phyloP scores from a whole-genome alignment of 2,888 invertebrate genomes.

The Leptinotarsa juncta region DNA sequence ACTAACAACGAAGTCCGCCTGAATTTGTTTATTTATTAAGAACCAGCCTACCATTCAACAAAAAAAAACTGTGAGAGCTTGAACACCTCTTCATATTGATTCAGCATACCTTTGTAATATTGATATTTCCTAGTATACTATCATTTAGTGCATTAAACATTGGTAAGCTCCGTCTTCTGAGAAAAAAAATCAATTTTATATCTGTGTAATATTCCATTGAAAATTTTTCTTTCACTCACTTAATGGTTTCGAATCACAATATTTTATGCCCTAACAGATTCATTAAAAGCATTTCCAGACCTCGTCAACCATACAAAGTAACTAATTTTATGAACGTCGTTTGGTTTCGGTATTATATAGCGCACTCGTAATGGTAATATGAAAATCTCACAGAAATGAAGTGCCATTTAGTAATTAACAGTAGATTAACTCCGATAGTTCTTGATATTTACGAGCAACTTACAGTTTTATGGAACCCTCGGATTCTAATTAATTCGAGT shows the following conservation, averaged over 20 bases:
- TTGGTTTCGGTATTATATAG: constrained; percentile 20
- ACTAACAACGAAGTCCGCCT: too few relatives aligned
- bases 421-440: constrained; percentile 28
- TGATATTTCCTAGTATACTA: too few relatives aligned
- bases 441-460: constrained; percentile 4
- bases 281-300: constrained; percentile 31
- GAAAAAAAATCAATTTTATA: too few relatives aligned
- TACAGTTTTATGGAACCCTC: neutral
- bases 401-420: constrained; percentile 27
- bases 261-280: neutral
- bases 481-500: neutral
- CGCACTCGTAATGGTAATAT: constrained; percentile 25
- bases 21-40: too few relatives aligned
- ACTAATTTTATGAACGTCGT: constrained; percentile 27
- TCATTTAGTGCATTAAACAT: too few relatives aligned
- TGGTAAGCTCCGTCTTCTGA: too few relatives aligned
- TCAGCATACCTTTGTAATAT: too few relatives aligned
- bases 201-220: neutral
- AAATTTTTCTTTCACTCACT: neutral
- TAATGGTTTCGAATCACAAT: neutral
- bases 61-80: too few relatives aligned
- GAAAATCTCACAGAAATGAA: constrained; percentile 31
- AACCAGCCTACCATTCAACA: too few relatives aligned
- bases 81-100: too few relatives aligned
- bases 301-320: constrained; percentile 36